Conservation (phyloP, 2,113 vertebrate genomes). For the Salvelinus fontinalis region DNA sequence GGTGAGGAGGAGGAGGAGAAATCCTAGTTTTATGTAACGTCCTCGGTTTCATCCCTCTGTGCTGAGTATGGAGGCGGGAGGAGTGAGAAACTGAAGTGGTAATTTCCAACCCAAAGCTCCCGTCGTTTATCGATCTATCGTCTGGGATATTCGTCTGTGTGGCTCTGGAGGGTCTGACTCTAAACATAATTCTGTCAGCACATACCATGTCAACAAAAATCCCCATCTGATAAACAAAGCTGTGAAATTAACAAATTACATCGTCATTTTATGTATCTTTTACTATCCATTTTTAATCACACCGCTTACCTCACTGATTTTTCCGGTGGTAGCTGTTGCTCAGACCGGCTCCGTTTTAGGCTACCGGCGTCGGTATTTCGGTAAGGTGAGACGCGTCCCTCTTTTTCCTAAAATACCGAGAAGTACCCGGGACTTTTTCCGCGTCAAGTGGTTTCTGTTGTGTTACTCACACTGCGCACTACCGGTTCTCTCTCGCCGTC, state of each 20-base stretch:
- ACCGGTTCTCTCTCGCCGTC: neutral
- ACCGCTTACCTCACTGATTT: conserved; percentile 60
- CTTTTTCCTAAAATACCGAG: neutral
- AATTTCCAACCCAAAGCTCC: conserved; percentile 8
- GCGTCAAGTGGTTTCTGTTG: neutral
- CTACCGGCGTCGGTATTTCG: neutral
- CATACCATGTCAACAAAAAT: neutral
- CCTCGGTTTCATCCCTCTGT: conserved; percentile 25
- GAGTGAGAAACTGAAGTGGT: conserved; percentile 11
- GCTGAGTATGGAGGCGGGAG: conserved; percentile 18
- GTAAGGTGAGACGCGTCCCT: neutral
- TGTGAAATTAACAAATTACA: conserved; percentile 14
- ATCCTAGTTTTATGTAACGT: conserved; percentile 57
- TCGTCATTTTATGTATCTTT: neutral
- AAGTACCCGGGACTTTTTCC: neutral
- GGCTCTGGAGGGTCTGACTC: neutral
- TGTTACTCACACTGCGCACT: neutral
- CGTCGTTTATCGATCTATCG: neutral
- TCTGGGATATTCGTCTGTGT: neutral
- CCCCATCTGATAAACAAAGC: neutral
- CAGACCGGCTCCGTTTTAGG: conserved; percentile 22
- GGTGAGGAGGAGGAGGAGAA: conserved; percentile 13
- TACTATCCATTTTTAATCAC: neutral
- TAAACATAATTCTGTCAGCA: no score
- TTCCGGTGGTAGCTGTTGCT: conserved; percentile 63